A percentile compares a stretch with the other conserved stretches of the same genome.
These are phyloP conservation scores for Holocentrus rufus DNA, from an alignment of 2,797 vertebrate species.

Conservation along the genomic window DNA sequence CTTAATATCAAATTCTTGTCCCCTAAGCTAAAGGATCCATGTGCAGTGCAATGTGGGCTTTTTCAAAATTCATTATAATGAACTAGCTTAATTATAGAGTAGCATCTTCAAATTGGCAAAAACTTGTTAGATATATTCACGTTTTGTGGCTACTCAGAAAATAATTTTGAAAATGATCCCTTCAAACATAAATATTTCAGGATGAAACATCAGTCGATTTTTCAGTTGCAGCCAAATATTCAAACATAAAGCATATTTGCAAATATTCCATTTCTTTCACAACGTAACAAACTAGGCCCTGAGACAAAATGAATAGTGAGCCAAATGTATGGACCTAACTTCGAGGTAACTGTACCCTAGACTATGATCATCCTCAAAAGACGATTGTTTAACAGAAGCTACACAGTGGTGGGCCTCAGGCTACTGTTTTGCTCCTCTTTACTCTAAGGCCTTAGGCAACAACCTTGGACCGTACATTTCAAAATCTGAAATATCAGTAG, in stretches of 20 bases:
- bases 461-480: slow-evolving; percentile 30
- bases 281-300: slow-evolving; percentile 3
- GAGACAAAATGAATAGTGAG: slow-evolving; percentile 13
- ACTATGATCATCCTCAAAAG: slow-evolving; percentile 29
- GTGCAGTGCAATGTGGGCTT: neutral
- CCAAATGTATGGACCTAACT: neutral
- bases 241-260: neutral
- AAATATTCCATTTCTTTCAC: slow-evolving; percentile 4
- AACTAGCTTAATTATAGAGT: neutral
- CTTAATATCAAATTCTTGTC: too few species aligned
- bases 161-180: neutral
- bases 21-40: neutral
- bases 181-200: neutral
- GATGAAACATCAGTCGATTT: neutral
- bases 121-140: neutral
- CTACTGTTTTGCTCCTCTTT: slow-evolving; percentile 52
- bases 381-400: slow-evolving; percentile 21
- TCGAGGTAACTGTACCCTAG: neutral
- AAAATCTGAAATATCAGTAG: slow-evolving; percentile 20
- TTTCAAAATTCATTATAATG: slow-evolving; percentile 2
- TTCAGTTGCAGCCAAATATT: neutral
- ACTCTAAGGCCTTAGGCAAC: slow-evolving; percentile 54
- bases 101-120: neutral
- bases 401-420: slow-evolving; percentile 48
- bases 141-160: neutral